Percentiles rank a stretch among this genome's conserved stretches.
Evolutionary conservation across 2,888 invertebrate species (phyloP).

Genomic region (Lasioglossum villosulum): DNA sequence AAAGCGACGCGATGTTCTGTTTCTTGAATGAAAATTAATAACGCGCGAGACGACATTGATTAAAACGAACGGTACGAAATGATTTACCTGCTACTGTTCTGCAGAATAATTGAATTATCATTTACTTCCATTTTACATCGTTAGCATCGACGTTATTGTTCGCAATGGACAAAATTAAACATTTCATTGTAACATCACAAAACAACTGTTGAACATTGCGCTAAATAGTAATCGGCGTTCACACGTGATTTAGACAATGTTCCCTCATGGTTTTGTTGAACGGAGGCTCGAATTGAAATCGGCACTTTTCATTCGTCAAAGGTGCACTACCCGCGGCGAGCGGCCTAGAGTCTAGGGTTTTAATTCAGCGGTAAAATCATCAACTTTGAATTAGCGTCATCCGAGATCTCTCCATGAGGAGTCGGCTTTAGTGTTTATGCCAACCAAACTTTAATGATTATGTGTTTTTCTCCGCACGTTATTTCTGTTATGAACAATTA

Average conservation of each 20-base stretch:
- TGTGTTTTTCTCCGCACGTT: conserved; percentile 38
- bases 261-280: background rate
- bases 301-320: background rate
- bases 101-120: conserved; percentile 40
- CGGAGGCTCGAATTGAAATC: background rate
- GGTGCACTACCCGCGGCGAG: background rate
- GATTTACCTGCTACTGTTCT: conserved; percentile 50
- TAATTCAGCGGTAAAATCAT: conserved; percentile 39
- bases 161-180: background rate
- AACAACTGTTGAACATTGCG: conserved; percentile 27
- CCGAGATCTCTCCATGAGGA: conserved; percentile 36
- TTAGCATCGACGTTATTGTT: conserved; percentile 7
- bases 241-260: background rate
- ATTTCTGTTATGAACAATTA: conserved; percentile 21
- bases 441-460: conserved; percentile 31
- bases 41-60: background rate
- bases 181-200: background rate
- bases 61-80: background rate
- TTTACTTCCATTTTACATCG: conserved; percentile 58
- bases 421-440: conserved; percentile 56
- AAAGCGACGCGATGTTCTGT: background rate
- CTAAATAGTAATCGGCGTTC: background rate
- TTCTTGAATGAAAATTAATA: background rate
- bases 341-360: conserved; percentile 17
- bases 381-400: conserved; percentile 50